Conservation (phyloP, 2,113 vertebrate species). For the Hippolais icterina region DNA sequence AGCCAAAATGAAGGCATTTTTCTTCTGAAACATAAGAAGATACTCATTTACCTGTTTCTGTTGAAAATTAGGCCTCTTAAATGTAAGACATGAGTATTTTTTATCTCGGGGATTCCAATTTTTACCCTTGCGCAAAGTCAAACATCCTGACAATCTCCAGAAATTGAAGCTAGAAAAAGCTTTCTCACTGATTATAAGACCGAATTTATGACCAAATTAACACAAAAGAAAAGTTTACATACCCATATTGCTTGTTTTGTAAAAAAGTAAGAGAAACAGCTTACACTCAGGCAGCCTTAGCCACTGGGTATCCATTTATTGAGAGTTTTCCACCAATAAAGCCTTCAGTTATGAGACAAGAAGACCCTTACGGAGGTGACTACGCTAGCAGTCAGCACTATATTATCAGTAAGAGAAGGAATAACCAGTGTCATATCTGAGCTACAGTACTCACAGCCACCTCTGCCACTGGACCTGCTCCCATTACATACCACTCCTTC, state of each 20-base stretch:
- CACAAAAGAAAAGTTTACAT: background rate
- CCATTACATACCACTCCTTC: background rate
- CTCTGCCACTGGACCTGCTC: background rate
- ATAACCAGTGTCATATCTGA: background rate
- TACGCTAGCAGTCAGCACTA: background rate
- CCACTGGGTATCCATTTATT: background rate
- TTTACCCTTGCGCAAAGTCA: background rate
- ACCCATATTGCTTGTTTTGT: background rate
- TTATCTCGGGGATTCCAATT: background rate
- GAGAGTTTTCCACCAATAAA: background rate
- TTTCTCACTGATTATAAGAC: background rate
- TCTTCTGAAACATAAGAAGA: background rate
- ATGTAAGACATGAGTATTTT: background rate
- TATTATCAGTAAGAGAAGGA: background rate
- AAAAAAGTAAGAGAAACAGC: background rate
- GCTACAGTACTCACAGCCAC: background rate
- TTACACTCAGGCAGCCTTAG: background rate
- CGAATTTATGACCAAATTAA: background rate
- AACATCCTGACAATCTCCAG: background rate
- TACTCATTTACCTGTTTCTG: background rate
- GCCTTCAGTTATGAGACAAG: background rate
- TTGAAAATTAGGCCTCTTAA: background rate
- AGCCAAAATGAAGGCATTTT: background rate
- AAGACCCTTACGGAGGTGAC: fast-evolving
- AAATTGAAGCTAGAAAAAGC: background rate